Evolutionary conservation across 2,113 vertebrate genomes (phyloP).

Genomic region (Solenodon paradoxus): DNA sequence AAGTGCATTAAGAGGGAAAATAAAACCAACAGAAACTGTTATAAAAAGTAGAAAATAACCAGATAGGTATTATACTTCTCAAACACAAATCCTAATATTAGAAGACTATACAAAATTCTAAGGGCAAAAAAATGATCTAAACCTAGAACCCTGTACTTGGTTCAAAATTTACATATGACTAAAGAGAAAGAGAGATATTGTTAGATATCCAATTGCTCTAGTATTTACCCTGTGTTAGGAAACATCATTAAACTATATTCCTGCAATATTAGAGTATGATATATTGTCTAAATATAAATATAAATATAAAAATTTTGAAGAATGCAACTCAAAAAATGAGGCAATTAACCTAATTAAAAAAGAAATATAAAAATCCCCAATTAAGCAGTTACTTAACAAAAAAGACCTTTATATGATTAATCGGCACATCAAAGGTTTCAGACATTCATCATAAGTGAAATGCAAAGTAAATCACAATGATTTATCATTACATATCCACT

Average conservation of each 20-base stretch:
- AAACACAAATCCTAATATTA: background rate
- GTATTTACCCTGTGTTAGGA: background rate
- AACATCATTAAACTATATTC: background rate
- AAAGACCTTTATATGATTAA: background rate
- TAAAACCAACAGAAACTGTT: background rate
- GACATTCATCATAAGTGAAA: background rate
- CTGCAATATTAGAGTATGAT: background rate
- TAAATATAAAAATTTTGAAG: background rate
- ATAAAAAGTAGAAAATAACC: background rate
- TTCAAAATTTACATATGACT: background rate
- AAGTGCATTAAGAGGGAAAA: background rate
- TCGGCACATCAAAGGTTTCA: background rate
- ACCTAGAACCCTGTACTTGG: background rate
- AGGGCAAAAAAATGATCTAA: background rate
- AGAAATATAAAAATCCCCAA: background rate
- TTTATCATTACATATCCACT: background rate
- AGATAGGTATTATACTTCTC: background rate
- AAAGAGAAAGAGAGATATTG: background rate
- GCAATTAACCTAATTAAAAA: background rate
- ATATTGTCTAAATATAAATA: too few species aligned
- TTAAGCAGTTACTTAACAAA: background rate
- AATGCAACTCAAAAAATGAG: background rate
- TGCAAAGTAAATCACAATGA: too few species aligned
- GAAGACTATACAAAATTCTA: background rate
- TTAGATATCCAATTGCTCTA: background rate